Base-by-base conservation (phyloP, 2,888 invertebrate genomes). In the Branchipolynoe longqiensis region DNA sequence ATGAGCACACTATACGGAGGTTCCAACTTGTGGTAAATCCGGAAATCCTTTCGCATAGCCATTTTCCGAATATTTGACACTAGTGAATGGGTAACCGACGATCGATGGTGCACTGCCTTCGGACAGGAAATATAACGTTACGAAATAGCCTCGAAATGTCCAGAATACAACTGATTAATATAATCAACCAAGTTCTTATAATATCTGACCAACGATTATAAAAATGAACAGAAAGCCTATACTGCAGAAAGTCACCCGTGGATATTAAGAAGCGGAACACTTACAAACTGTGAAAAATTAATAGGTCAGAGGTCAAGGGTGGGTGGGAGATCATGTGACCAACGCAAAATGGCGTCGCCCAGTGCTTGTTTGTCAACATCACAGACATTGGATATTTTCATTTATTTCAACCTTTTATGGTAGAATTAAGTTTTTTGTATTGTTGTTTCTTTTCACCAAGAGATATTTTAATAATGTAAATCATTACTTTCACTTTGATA, bases 1-100 rank as follows among this genome's bases (percentile, higher is more conserved):
- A 98, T 94, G 89, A 98, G 95, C 87, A 98, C 95, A 93, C 98
- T 98, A 93, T 98, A 98, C 18, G 98, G 97, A 56, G 97, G 96
- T 90, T 96, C 96, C 87, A 96, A 96, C 94, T 98, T 98, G 94
- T 98, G 97, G 91, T 97, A 95, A 90, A 98, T 96, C 90, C 97
- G 96, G 94, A 97, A 98, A 89, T 97, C 96, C 82, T 89, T 89
- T 69, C 87, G 97, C 96, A 98, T 97, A 92, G 98, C 97, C 98
- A 98, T 98, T 74, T 85, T 92, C 36, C 48, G n/a, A 82, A 33
- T 48, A 78, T 78, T 48, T 78, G 78, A 78, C 78, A 78, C 48
- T n/a, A 33, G 12, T n/a, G n/a, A n/a, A n/a, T n/a, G 12, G 22
- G n/a, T 1, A 1, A 2, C 18, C n/a, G 54, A 12, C 3, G 1